Conservation (phyloP, 2,113 vertebrate species). For the Cromileptes altivelis region DNA sequence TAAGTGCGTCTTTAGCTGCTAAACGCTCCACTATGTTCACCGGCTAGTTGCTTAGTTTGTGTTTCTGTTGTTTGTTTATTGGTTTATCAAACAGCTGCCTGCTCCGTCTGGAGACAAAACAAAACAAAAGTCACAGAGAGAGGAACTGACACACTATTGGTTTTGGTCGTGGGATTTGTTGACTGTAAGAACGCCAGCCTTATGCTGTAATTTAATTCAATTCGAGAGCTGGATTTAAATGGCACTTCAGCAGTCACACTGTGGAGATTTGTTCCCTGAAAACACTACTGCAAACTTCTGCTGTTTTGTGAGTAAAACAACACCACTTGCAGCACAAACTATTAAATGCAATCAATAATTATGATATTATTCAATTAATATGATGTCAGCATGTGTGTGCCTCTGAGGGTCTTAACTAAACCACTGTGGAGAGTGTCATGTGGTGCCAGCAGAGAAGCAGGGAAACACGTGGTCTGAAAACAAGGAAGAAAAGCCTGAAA, state of each 20-base stretch:
- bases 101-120: background rate
- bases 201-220: background rate
- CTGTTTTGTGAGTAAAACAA: conserved; percentile 24
- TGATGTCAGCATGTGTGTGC: background rate
- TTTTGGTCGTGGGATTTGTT: conserved; percentile 3
- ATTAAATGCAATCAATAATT: background rate
- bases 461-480: conserved; percentile 34
- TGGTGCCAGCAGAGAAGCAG: conserved; percentile 10
- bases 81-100: conserved; percentile 1
- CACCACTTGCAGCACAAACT: background rate
- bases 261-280: background rate
- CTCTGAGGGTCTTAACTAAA: background rate
- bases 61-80: background rate
- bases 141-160: background rate
- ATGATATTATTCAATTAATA: background rate
- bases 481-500: conserved; percentile 24
- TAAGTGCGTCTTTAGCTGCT: background rate
- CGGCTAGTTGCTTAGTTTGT: background rate
- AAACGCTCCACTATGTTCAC: background rate
- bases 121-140: background rate
- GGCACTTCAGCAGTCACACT: background rate
- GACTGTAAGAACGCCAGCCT: background rate
- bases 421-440: background rate
- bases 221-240: background rate
- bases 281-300: conserved; percentile 15